Evolutionary conservation across 2,888 invertebrate genomes (phyloP), one percentile per base, ranked within the genome.

Genomic region (Meliscaeva auricollis): DNA sequence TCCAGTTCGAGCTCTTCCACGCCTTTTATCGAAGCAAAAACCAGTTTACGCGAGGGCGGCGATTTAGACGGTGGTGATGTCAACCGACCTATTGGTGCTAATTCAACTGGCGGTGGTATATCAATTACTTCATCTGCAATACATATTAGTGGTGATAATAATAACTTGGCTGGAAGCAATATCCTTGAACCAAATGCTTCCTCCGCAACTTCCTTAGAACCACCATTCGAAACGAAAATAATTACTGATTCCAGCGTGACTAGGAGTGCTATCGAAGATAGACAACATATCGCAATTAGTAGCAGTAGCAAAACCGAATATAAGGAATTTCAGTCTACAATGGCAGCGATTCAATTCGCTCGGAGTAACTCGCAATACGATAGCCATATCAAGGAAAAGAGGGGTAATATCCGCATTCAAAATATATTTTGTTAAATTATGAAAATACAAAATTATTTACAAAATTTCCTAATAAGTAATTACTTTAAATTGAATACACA

Each of bases 291-390:
- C 68, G 72, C 66, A 58, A 38, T 88, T 6, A 87, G 87, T 81
- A 85, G 79, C 56, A 77, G 74, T 35, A 87, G 84, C 68, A 56
- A 87, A 73, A 88, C 88, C 88, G 91, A 91, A 88, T 91, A 89
- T 75, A 91, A 90, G 70, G 91, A 91, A 88, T 91, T 96, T 90
- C 95, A 95, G 88, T 93, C 93, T 90, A 93, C 94, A 74, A 94
- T 94, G 87, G 94, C 94, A 56, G 94, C 94, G 90, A 94, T 95
- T 93, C 96, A 96, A 88, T 96, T 94, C 89, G 94, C 95, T 87
- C 94, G 96, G 90, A 96, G 96, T 92, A 95, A 95, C 91, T 96
- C 96, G 89, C 96, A 97, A 92, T 97, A 96, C 92, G 97, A 97
- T 92, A 95, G 96, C 74, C 97, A 97, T 93, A 97, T 97, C 91